Base-by-base conservation (phyloP, 2,113 vertebrate species). In the Pelmatolapia mariae region DNA sequence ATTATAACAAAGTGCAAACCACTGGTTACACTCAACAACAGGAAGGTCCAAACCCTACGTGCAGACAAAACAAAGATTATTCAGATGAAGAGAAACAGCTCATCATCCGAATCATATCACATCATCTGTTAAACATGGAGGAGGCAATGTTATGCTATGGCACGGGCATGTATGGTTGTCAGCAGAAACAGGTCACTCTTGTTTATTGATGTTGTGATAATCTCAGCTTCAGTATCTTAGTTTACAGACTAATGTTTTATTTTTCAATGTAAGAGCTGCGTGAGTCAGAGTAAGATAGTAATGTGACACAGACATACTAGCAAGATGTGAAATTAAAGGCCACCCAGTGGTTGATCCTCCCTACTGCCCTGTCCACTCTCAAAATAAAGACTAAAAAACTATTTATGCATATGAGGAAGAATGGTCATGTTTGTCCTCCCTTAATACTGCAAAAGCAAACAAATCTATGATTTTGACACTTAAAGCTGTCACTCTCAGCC, bases 321-420 rank as follows among this genome's bases (percentile, higher is more conserved):
- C 1, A 15, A 57, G 22, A 43, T 43, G 15, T 18, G 10, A 29
- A 76, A 86, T 5, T 47, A 10, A 81, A 36, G 8, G 54, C 7
- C 18, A 4, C 50, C 0, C 8, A 16, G 18, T 45, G 68, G 38
- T 5, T 3, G 4, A 47, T 10, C 10, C 40, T 7, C 19, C 4
- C 11, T 68, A 4, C 12, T 22, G 6, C 40, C 9, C 68, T 11
- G 15, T 76, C 3, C 43, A 18, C 68, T 47, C 24, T 47, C 4
- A 3, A 76, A 47, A 76, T 3, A 76, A 76, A 18, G 15, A 24
- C 68, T 76, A 1, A 29, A 0, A 45, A 78, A 8, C 3, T 3
- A 31, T 18, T 0, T 4, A 12, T 31, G 3, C 1, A 0, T 12
- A 47, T 50, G 10, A 76, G 71, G 1, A 76, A 50, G 9, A 76